These are phyloP conservation scores for Heliconius congener DNA, from an alignment of 1,140 invertebrate genomes.

Conservation along the genomic window DNA sequence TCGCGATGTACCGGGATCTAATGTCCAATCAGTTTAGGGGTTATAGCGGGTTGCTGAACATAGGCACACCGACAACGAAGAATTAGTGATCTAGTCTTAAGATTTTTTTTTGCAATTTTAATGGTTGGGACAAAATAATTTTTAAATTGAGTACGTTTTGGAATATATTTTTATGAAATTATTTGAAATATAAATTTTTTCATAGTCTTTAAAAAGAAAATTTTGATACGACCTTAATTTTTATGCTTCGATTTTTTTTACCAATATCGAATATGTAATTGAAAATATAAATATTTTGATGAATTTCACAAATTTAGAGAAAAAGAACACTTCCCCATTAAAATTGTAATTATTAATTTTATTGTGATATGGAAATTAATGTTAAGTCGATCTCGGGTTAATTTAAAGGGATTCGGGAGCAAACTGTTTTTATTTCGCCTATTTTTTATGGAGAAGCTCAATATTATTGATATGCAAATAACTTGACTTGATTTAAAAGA, in stretches of 20 bases:
- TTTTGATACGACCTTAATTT: background rate
- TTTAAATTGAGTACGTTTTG: background rate
- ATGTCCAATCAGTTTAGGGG: slow-evolving; percentile 60
- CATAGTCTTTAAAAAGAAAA: background rate
- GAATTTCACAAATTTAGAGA: too few relatives aligned
- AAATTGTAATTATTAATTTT: slow-evolving; percentile 26
- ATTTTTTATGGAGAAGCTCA: background rate
- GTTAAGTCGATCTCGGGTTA: slow-evolving; percentile 28
- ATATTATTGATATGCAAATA: background rate
- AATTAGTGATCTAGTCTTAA: slow-evolving; percentile 61
- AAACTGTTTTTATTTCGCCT: slow-evolving; percentile 1
- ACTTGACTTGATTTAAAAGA: slow-evolving; percentile 1
- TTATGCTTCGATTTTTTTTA: background rate
- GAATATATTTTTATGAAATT: background rate
- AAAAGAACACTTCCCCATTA: slow-evolving; percentile 1
- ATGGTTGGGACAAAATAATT: background rate
- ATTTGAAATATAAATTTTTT: background rate
- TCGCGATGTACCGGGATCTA: slow-evolving; percentile 63
- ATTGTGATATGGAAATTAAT: slow-evolving; percentile 40
- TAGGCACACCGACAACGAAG: slow-evolving; percentile 70
- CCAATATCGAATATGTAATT: too few relatives aligned
- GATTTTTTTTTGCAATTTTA: background rate
- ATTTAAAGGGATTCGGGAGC: slow-evolving; percentile 30
- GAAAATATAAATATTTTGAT: background rate
- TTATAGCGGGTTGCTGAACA: slow-evolving; percentile 58